Evolutionary conservation across 2,113 vertebrate genomes (phyloP), one percentile per base, ranked within the genome.

Genomic region (Oophaga pumilio): DNA sequence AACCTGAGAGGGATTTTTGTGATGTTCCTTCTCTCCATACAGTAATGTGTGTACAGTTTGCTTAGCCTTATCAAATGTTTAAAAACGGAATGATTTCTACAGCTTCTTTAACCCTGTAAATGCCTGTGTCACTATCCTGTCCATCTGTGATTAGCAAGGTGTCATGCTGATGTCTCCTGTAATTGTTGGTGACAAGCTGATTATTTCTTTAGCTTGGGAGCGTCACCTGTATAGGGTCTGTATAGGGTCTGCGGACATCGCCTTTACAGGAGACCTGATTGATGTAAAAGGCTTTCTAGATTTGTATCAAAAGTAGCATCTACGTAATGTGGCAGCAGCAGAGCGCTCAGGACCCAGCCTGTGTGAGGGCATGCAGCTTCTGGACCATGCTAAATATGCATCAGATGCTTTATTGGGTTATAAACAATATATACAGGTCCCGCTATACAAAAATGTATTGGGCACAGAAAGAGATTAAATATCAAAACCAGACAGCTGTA

Each of bases 1-100:
- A 82, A 90, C 84, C 79, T 83, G 60, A 89, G 90, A 91, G 84
- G 84, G 2, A 90, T 89, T 12, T 28, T 26, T n/a, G 14, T 14
- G 28, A 15, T 33, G 49, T 73, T 76, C 24, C 14, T 73, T 76
- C 20, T 60, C 33, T 33, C 59, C 79, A 12, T 68, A 68, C n/a
- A 79, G 53, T 78, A 56, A 86, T 68, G n/a, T 78, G 43, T 56
- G 62, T 69, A 78, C 57, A 78, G 59, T 79, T 52, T 86, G n/a
- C 57, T 28, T 78, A 78, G 68, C 28, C 85, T 78, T 86, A 28
- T 17, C 12, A 53, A n/a, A 26, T 64, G 26, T 53, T 68, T 66
- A 15, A 56, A 78, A 68, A 24, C 68, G 52, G 13, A 78, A 78
- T 49, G 85, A 50, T 64, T 85, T 66, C 59, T 60, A 62, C 57